Percentiles rank a stretch among this genome's conserved stretches.
These are phyloP conservation scores for Gorsachius magnificus DNA, from an alignment of 2,797 vertebrate species.

Conservation along the genomic window DNA sequence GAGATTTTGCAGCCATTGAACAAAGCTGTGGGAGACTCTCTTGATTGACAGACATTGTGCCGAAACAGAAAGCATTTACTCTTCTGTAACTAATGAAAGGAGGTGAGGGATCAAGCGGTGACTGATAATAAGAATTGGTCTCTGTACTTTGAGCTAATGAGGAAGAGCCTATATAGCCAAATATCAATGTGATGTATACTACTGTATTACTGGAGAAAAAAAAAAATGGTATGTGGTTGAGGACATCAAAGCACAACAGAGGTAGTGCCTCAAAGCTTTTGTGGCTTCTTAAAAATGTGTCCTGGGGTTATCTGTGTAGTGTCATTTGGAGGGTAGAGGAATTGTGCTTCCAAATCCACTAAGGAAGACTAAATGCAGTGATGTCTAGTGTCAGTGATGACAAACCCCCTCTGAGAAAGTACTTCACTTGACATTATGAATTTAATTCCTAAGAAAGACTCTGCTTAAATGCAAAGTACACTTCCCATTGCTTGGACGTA, in stretches of 20 bases:
- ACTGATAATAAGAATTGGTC: neutral
- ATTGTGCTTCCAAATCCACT: neutral
- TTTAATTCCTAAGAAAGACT: neutral
- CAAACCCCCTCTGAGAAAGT: neutral
- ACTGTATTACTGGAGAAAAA: neutral
- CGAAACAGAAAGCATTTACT: neutral
- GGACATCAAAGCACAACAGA: neutral
- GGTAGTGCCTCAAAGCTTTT: neutral
- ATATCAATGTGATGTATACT: neutral
- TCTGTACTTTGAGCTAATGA: neutral
- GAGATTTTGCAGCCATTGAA: neutral
- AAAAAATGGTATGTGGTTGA: neutral
- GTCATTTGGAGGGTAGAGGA: neutral
- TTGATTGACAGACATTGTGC: neutral
- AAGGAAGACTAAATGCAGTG: neutral
- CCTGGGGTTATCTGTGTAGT: neutral
- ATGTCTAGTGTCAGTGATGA: neutral
- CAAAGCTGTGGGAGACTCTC: neutral
- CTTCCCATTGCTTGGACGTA: neutral
- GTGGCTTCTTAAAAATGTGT: neutral
- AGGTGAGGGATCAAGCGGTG: neutral
- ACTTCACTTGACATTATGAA: fast-evolving
- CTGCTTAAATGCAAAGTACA: neutral
- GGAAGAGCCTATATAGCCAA: neutral
- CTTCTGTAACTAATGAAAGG: neutral